Conservation (phyloP, 2,797 vertebrate species). For the Oreortyx pictus region DNA sequence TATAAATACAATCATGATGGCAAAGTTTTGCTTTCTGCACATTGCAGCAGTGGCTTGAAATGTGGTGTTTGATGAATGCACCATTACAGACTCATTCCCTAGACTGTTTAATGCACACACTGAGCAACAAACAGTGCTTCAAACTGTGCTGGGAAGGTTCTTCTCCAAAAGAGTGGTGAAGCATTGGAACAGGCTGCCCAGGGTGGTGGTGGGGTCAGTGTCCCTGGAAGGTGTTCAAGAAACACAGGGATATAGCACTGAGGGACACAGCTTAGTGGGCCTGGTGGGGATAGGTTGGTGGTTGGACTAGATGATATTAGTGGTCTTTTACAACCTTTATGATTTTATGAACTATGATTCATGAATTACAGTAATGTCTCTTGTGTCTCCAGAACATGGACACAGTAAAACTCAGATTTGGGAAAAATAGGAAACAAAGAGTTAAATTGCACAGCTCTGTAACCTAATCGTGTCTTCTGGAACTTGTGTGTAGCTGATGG, state of each 20-base stretch:
- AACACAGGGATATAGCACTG: too few relatives aligned
- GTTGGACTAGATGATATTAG: too few relatives aligned
- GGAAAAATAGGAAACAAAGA: background rate
- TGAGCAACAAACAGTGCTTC: background rate
- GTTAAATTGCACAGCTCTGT: background rate
- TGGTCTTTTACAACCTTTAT: too few relatives aligned
- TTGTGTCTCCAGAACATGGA: background rate
- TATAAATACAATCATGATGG: slow-evolving; percentile 20
- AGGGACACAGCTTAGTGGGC: too few relatives aligned
- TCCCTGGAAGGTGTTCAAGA: too few relatives aligned
- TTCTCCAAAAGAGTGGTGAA: too few relatives aligned
- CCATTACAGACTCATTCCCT: background rate
- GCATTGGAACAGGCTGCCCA: too few relatives aligned
- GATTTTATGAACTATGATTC: too few relatives aligned
- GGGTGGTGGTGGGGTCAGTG: too few relatives aligned
- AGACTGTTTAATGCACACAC: background rate
- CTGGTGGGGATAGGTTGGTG: too few relatives aligned
- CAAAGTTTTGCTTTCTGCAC: slow-evolving; percentile 15
- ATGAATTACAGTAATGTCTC: background rate
- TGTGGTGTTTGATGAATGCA: background rate
- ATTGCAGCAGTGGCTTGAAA: slow-evolving; percentile 4
- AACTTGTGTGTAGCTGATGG: background rate
- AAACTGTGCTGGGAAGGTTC: too few relatives aligned
- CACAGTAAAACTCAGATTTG: background rate
- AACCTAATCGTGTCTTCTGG: background rate